A percentile compares a stretch with the other conserved stretches of the same genome.
These are phyloP conservation scores for Hydractinia echinata DNA, from an alignment of 30 jellyfish, hydroid and myxozoan species.

Conservation along the genomic window DNA sequence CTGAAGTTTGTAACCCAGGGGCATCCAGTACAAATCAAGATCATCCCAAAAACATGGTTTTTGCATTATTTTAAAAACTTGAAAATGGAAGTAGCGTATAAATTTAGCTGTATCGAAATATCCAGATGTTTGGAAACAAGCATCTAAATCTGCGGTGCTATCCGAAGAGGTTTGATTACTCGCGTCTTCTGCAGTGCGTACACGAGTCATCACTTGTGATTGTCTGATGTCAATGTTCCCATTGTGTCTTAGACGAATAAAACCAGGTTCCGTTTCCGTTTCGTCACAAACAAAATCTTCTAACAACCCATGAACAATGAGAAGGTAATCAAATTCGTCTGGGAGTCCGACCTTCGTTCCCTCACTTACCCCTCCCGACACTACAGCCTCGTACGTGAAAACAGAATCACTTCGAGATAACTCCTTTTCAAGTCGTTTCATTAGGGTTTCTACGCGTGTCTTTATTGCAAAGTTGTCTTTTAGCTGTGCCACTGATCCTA, in stretches of 20 bases:
- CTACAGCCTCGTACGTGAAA: background rate
- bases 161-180: too few relatives aligned
- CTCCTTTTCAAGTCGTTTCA: background rate
- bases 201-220: too few relatives aligned
- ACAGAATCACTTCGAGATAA: background rate
- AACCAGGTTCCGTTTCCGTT: slow-evolving; percentile 5
- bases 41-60: background rate
- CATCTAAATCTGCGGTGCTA: too few relatives aligned
- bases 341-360: slow-evolving; percentile 14
- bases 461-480: background rate
- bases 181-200: too few relatives aligned
- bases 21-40: background rate
- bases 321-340: slow-evolving; percentile 5
- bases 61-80: background rate
- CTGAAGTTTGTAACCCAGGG: background rate
- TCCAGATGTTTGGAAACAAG: background rate
- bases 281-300: background rate
- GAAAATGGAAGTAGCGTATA: background rate
- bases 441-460: background rate
- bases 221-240: background rate
- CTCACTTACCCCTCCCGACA: slow-evolving; percentile 21
- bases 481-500: background rate
- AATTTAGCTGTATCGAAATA: background rate
- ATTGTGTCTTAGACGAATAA: background rate
- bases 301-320: background rate